These are phyloP conservation scores for Odontothrips loti DNA, from an alignment of 2,888 invertebrate species.

Conservation along the genomic window DNA sequence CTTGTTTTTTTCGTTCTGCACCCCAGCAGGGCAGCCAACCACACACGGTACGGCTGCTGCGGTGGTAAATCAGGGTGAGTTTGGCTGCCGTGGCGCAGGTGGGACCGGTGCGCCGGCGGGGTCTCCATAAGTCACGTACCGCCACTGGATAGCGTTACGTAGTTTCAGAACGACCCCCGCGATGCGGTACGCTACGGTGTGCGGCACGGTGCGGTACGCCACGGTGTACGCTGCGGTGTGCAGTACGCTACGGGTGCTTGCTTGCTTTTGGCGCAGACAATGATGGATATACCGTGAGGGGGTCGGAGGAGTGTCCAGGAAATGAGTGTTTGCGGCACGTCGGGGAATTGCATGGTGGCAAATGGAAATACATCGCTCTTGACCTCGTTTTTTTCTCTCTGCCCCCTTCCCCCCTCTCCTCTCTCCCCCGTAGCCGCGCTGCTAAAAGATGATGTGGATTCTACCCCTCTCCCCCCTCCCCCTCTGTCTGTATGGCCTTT, in stretches of 20 bases:
- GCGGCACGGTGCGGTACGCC: not conserved
- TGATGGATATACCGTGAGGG: not conserved
- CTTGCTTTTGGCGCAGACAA: not conserved
- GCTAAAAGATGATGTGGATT: not conserved
- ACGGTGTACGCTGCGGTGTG: not conserved
- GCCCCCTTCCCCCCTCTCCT: not conserved
- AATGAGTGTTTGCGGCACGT: constrained; percentile 16
- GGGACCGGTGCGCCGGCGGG: too few relatives aligned
- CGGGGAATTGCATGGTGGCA: constrained; percentile 3
- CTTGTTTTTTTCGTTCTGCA: not conserved
- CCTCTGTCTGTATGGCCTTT: not conserved
- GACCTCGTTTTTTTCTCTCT: not conserved
- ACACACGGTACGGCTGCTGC: too few relatives aligned
- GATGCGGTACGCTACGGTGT: too few relatives aligned
- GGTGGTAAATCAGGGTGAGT: too few relatives aligned
- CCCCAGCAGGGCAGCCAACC: not conserved
- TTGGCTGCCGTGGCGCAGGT: too few relatives aligned
- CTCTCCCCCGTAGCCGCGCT: not conserved
- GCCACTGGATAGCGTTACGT: not conserved
- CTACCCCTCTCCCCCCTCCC: too few relatives aligned
- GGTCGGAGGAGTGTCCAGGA: not conserved
- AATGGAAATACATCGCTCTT: constrained; percentile 23
- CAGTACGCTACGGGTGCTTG: too few relatives aligned
- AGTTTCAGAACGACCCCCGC: not conserved
- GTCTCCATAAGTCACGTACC: too few relatives aligned